Evolutionary conservation across 2,888 invertebrate genomes (phyloP), one percentile per base, ranked within the genome.

Genomic region (Asteroscopus sphinx): DNA sequence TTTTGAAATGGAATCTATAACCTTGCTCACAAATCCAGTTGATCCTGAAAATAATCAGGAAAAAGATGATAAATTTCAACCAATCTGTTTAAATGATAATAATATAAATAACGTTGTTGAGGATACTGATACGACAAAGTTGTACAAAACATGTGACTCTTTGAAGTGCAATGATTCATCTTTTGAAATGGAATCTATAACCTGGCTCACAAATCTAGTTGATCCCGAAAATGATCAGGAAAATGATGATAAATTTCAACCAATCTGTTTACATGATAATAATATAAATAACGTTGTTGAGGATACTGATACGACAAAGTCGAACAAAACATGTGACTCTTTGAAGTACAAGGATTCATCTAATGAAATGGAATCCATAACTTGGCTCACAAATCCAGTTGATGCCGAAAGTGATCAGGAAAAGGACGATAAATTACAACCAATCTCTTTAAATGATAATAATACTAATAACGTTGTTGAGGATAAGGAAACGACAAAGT

Each of bases 21-120:
- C n/a, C n/a, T n/a, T n/a, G n/a, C n/a, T n/a, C n/a, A 12, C 40
- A 30, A 55, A 48, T 40, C 32, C 35, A 25, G 25, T 25, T 25
- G 3, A 8, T 26, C 7, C 26, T 7, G 7, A 26, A 6, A 1
- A 7, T 28, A 6, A 2, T 9, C 2, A 28, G 2, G 9, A 28
- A 9, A 28, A 9, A 2, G 28, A 21, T 6, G 21, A 21, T 28
- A 7, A 28, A 9, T 28, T 28, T 1, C 4, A 21, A 6, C 6
- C 21, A n/a, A 21, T 30, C 2, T 28, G 16, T 30, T 21, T 36
- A 16, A 39, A 37, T 30, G 17, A 11, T 26, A 36, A 15, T 39
- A 16, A 51, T 28, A 5, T 44, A n/a, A 41, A 25, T 12, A 28
- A 12, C 9, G 16, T n/a, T n/a, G n/a, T n/a, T n/a, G n/a, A n/a